A percentile compares a stretch with the other conserved stretches of the same genome.
These are phyloP conservation scores for Agelastica alni DNA, from an alignment of 2,888 invertebrate genomes.

Conservation along the genomic window DNA sequence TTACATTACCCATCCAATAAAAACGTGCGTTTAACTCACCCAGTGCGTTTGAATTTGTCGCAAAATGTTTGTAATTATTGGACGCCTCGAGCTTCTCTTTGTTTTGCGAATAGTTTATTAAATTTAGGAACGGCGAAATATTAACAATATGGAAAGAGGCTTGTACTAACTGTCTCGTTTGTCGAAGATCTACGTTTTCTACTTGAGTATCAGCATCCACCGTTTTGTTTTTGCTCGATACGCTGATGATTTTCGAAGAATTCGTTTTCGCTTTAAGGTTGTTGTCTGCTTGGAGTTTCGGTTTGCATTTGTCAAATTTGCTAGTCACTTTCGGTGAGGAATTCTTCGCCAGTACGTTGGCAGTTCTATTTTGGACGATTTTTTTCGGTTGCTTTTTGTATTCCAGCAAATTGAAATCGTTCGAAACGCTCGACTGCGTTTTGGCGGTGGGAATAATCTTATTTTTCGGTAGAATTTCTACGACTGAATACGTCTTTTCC, in stretches of 20 bases:
- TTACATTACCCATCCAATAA: too few species aligned
- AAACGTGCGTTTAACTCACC: too few species aligned
- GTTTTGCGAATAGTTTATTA: slow-evolving; percentile 29
- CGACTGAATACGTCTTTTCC: background rate
- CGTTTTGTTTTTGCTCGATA: slow-evolving; percentile 1
- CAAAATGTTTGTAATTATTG: too few species aligned
- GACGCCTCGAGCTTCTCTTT: too few species aligned
- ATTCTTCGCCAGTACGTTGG: background rate
- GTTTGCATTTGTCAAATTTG: background rate
- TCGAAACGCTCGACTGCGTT: background rate
- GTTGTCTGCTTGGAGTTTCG: background rate
- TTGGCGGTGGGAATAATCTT: background rate
- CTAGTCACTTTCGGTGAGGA: background rate
- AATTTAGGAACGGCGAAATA: slow-evolving; percentile 23
- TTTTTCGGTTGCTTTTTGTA: background rate
- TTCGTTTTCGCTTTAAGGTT: slow-evolving; percentile 3
- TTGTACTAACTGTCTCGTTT: slow-evolving; percentile 8
- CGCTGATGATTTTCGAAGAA: slow-evolving; percentile 2
- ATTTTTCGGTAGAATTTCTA: background rate
- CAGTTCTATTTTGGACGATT: background rate
- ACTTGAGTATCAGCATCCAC: background rate
- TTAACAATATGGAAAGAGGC: slow-evolving; percentile 16
- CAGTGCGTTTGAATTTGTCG: too few species aligned
- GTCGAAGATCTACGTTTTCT: background rate
- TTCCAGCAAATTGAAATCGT: background rate